A percentile compares a stretch with the other conserved stretches of the same genome.
Evolutionary conservation across 1,140 invertebrate genomes (phyloP).

Genomic region (Solen grandis): DNA sequence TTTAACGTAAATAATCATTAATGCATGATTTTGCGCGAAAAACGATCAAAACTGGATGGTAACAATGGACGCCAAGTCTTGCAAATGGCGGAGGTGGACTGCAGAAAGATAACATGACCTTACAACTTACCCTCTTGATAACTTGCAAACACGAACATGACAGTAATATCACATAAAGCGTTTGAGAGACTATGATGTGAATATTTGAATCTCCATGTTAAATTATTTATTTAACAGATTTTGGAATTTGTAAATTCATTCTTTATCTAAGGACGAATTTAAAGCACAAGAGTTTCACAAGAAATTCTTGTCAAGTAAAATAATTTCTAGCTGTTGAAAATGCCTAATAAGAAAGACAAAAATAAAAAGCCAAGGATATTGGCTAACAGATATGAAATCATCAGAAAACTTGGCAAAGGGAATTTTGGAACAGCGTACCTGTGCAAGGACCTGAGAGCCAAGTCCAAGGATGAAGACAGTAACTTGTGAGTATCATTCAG

Average conservation of each 20-base stretch:
- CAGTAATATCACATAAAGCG: not conserved
- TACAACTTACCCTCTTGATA: too few species aligned
- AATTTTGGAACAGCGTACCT: constrained; percentile 81
- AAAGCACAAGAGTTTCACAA: not conserved
- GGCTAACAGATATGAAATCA: constrained; percentile 78
- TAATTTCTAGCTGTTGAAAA: constrained; percentile 16
- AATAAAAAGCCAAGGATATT: constrained; percentile 69
- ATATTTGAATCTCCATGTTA: not conserved
- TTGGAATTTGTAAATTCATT: not conserved
- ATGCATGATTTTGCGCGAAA: not conserved
- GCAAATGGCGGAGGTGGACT: constrained; percentile 44
- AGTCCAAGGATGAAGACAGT: constrained; percentile 39
- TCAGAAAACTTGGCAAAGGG: constrained; percentile 79
- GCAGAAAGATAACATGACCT: not conserved
- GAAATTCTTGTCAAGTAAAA: not conserved
- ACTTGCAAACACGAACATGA: not conserved
- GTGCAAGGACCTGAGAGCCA: constrained; percentile 73
- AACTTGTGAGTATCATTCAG: constrained; percentile 66
- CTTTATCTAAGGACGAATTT: not conserved
- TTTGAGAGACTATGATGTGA: not conserved
- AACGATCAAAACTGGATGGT: constrained; percentile 10
- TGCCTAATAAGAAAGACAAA: constrained; percentile 61
- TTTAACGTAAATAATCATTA: not conserved
- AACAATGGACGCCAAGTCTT: constrained; percentile 67
- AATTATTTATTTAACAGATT: not conserved